Percentiles rank a stretch among this genome's conserved stretches.
Evolutionary conservation across 2,888 invertebrate species (phyloP).

Genomic region (Tryphoninae sp.): DNA sequence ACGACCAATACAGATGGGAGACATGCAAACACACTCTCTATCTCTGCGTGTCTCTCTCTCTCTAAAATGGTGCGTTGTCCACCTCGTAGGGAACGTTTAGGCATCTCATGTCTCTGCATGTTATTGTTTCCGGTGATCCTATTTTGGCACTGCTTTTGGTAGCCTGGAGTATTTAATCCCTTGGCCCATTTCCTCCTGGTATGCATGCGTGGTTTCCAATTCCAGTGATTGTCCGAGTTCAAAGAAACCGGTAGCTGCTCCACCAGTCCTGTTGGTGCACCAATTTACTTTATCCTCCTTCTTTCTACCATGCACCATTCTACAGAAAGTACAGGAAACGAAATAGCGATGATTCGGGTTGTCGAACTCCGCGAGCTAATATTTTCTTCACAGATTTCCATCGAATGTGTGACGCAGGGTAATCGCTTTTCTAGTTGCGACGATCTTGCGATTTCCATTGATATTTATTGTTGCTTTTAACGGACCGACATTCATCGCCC

Average conservation of each 20-base stretch:
- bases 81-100: slow-evolving; percentile 4
- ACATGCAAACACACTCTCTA: neutral
- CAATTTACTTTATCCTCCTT: too few relatives aligned
- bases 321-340: too few relatives aligned
- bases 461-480: too few relatives aligned
- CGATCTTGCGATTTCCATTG: too few relatives aligned
- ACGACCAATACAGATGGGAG: slow-evolving; percentile 13
- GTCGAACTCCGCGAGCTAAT: neutral
- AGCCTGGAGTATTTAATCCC: neutral
- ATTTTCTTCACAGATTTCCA: neutral
- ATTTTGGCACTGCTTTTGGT: slow-evolving; percentile 13
- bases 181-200: neutral
- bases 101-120: neutral
- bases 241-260: too few relatives aligned
- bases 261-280: too few relatives aligned
- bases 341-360: neutral
- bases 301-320: too few relatives aligned
- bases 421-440: too few relatives aligned
- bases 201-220: neutral
- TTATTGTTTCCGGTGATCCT: slow-evolving; percentile 14
- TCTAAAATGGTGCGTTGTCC: neutral
- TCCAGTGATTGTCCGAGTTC: neutral
- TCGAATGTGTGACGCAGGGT: too few relatives aligned
- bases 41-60: neutral
- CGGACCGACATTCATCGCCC: too few relatives aligned